Conservation (phyloP, 2,888 invertebrate genomes). For the Melipona bicolor region DNA sequence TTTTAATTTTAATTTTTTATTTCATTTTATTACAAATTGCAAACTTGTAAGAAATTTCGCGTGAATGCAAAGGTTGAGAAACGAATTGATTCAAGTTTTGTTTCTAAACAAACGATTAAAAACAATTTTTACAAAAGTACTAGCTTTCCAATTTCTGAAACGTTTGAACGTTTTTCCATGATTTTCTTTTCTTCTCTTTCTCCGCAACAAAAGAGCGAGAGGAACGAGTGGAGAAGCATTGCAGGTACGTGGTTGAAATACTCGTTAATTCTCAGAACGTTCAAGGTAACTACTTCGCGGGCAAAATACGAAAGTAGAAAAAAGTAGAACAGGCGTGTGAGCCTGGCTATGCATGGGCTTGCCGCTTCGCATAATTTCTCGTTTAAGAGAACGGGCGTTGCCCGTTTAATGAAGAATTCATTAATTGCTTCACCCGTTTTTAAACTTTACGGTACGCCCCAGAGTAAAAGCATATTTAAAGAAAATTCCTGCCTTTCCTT, state of each 20-base stretch:
- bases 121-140: too few relatives aligned
- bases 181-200: neutral
- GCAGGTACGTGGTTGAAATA: neutral
- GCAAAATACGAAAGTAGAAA: neutral
- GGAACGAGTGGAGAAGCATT: neutral
- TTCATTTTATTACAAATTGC: too few relatives aligned
- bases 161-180: neutral
- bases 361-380: constrained; percentile 38
- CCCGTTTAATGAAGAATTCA: constrained; percentile 43
- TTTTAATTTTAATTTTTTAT: too few relatives aligned
- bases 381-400: constrained; percentile 43
- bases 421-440: constrained; percentile 30
- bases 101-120: too few relatives aligned
- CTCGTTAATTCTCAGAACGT: constrained; percentile 1
- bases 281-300: neutral
- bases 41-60: too few relatives aligned
- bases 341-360: constrained; percentile 13
- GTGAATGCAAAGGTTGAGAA: too few relatives aligned
- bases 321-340: neutral
- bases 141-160: too few relatives aligned
- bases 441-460: neutral
- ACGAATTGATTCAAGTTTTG: too few relatives aligned
- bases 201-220: neutral
- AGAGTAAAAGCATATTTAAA: constrained; percentile 1
- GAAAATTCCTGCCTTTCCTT: neutral